A percentile compares a stretch with the other conserved stretches of the same genome.
Evolutionary conservation across 2,888 invertebrate genomes (phyloP).

Genomic region (Tuberolachnus salignus): DNA sequence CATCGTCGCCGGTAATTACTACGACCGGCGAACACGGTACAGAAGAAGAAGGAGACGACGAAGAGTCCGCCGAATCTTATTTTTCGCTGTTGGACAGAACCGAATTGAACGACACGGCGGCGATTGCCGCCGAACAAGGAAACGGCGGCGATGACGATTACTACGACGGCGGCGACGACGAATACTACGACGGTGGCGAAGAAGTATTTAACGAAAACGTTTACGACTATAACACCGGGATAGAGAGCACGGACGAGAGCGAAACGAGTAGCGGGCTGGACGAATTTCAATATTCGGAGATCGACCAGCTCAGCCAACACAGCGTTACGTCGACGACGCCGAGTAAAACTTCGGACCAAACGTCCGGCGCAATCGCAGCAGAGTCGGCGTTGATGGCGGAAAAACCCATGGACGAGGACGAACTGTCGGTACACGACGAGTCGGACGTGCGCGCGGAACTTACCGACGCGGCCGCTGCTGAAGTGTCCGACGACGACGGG

Average conservation of each 20-base stretch:
- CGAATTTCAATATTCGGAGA: not conserved
- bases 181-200: too few species aligned
- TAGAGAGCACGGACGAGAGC: not conserved
- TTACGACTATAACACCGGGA: not conserved
- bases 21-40: not conserved
- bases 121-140: not conserved
- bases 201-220: not conserved
- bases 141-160: too few species aligned
- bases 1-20: too few species aligned
- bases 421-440: not conserved
- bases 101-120: not conserved
- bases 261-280: not conserved
- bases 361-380: not conserved
- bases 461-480: too few species aligned
- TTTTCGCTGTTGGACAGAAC: conserved; percentile 4
- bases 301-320: not conserved
- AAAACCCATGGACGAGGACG: not conserved
- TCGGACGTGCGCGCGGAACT: not conserved
- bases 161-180: not conserved
- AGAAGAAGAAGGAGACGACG: not conserved
- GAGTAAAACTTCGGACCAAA: not conserved
- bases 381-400: not conserved
- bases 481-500: too few species aligned
- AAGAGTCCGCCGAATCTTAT: conserved; percentile 6
- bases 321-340: not conserved